Percentiles rank a stretch among this genome's conserved stretches.
Evolutionary conservation across 23 tunicate species (phyloP).

Genomic region (Styela plicata): DNA sequence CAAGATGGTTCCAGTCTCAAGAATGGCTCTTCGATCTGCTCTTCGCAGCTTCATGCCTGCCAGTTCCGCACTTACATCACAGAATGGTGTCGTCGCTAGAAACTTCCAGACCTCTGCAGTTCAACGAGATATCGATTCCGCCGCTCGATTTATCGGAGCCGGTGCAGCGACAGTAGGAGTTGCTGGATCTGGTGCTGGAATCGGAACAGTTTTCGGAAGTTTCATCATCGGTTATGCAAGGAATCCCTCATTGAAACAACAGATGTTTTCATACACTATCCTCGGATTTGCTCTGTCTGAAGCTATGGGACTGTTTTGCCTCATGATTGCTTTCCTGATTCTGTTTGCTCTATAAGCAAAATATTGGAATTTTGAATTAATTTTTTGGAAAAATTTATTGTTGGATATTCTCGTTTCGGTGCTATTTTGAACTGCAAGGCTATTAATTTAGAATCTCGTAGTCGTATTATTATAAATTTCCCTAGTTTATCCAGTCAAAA

Average conservation of each 20-base stretch:
- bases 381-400: too few species aligned
- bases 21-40: slow-evolving; percentile 24
- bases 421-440: too few species aligned
- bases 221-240: slow-evolving; percentile 98
- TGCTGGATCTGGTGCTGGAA: slow-evolving; percentile 99
- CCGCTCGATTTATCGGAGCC: slow-evolving; percentile 99
- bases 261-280: slow-evolving; percentile 97
- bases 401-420: too few species aligned
- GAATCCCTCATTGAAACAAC: slow-evolving; percentile 98
- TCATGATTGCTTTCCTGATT: slow-evolving; percentile 99
- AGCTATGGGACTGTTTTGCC: slow-evolving; percentile 99
- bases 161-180: slow-evolving; percentile 99
- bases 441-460: too few species aligned
- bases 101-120: slow-evolving; percentile 66
- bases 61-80: too few species aligned
- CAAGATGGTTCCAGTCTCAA: slow-evolving; percentile 45
- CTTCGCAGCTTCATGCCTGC: slow-evolving; percentile 5
- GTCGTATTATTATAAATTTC: too few species aligned
- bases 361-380: too few species aligned
- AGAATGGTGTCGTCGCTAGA: background rate
- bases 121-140: slow-evolving; percentile 92
- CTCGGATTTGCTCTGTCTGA: slow-evolving; percentile 99
- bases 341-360: slow-evolving; percentile 92
- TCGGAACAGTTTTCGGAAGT: slow-evolving; percentile 98
- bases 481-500: too few species aligned